phyloP scores from a whole-genome alignment of 2,797 vertebrate genomes.

The Hozukius guyotensis region DNA sequence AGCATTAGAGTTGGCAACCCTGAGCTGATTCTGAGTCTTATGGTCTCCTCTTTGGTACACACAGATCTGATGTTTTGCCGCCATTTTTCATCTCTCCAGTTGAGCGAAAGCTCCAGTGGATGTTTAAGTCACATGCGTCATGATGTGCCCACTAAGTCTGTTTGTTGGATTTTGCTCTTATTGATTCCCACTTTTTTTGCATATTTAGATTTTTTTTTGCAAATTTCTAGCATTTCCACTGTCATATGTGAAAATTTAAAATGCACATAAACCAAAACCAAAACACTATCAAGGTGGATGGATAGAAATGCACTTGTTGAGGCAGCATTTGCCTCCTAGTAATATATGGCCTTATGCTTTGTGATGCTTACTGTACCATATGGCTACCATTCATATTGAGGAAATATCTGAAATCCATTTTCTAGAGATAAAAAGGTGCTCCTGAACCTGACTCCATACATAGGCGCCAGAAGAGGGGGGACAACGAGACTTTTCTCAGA shows the following conservation, averaged over 20 bases:
- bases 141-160: too few species aligned
- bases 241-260: fast-evolving
- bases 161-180: too few species aligned
- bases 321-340: background rate
- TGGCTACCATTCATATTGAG: background rate
- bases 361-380: background rate
- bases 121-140: too few species aligned
- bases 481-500: too few species aligned
- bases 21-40: background rate
- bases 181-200: too few species aligned
- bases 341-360: background rate
- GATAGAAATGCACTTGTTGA: background rate
- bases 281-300: background rate
- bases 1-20: background rate
- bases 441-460: too few species aligned
- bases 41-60: background rate
- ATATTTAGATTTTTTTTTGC: background rate
- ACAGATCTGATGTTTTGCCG: background rate
- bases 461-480: too few species aligned
- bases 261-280: too few species aligned
- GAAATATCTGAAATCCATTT: background rate
- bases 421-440: background rate
- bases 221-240: background rate
- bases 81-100: background rate
- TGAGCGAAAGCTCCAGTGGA: background rate